Base-by-base conservation (phyloP, 2,797 vertebrate species). In the Cuniculus paca region DNA sequence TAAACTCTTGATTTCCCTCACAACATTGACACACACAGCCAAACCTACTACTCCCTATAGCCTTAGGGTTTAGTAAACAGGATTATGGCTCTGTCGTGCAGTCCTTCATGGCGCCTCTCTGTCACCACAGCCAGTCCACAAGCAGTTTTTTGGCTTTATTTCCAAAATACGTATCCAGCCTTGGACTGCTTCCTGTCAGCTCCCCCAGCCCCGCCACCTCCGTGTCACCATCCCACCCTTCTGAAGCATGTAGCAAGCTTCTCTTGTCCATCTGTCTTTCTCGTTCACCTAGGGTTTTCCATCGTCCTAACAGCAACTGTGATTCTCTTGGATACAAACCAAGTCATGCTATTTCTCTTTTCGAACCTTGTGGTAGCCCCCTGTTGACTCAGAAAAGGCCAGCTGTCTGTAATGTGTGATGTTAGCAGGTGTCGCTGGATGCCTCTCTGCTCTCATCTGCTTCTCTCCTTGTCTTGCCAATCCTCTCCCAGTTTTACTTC, bases 1-100 rank as follows among this genome's bases (percentile, higher is more conserved):
- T 31, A 42, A 74, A 78, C 50, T 56, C 39, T 58, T 24, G 39
- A 8, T 31, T 63, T 22, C 3, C 10, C 34, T 24, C 26, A 1
- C 12, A 13, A 3, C 7, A 0, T 13, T 0, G 12, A 0, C 2
- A 28, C 26, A n/a, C 56, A 48, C 24, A 26, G 50, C 5, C 31
- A 52, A 1, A 19, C 26, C 39, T 42, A 19, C 50, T 58, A 39
- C n/a, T 60, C 58, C 58, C 52, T 36, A 1, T 5, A 8, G 84
- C 17, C 74, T 54, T 74, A 0, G 24, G 6, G 9, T 42, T 36
- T 24, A 19, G 39, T 56, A 42, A 39, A 31, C 10, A 28, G 86
- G 26, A 14, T 72, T 39, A 17, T 5, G 42, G 14, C 0, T 31
- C 7, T 82, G 79, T 52, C 7, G 1, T 28, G n/a, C 19, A 42